Conservation (phyloP, 2,797 vertebrate genomes). For the Takifugu ocellatus region DNA sequence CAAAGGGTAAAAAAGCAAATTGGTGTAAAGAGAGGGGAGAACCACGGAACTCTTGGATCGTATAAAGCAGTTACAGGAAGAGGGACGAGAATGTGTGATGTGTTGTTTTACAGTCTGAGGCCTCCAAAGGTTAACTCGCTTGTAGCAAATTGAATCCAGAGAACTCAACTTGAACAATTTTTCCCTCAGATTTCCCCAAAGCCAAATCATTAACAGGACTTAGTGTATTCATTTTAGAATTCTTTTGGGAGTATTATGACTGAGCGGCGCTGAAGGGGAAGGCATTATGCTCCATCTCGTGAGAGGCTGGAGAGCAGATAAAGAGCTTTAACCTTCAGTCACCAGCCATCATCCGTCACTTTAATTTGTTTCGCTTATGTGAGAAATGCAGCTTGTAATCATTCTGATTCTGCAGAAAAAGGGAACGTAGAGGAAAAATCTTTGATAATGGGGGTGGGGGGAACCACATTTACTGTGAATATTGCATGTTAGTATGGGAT, state of each 20-base stretch:
- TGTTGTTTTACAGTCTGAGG: constrained; percentile 11
- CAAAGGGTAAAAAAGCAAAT: no score
- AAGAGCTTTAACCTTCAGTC: constrained; percentile 54
- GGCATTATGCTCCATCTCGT: constrained; percentile 38
- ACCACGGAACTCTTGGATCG: no score
- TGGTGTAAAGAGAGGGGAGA: no score
- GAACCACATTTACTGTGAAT: not conserved
- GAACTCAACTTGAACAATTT: constrained; percentile 40
- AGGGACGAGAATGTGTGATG: no score
- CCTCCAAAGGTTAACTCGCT: constrained; percentile 30
- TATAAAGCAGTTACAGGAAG: no score
- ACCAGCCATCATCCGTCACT: constrained; percentile 30
- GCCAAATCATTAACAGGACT: constrained; percentile 63
- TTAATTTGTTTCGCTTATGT: constrained; percentile 32
- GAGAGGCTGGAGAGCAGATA: constrained; percentile 32
- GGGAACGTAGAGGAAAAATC: constrained; percentile 2
- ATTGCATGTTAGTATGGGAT: not conserved
- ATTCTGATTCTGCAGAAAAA: constrained; percentile 13
- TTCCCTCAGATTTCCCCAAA: constrained; percentile 26
- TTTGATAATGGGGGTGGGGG: not conserved
- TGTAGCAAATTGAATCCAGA: constrained; percentile 50
- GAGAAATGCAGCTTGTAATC: constrained; percentile 25
- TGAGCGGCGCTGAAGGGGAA: constrained; percentile 42
- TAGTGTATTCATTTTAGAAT: constrained; percentile 25
- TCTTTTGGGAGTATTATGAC: constrained; percentile 34